A percentile compares a stretch with the other conserved stretches of the same genome.
phyloP scores from a whole-genome alignment of 2,797 vertebrate genomes.

The Linurgus olivaceus region DNA sequence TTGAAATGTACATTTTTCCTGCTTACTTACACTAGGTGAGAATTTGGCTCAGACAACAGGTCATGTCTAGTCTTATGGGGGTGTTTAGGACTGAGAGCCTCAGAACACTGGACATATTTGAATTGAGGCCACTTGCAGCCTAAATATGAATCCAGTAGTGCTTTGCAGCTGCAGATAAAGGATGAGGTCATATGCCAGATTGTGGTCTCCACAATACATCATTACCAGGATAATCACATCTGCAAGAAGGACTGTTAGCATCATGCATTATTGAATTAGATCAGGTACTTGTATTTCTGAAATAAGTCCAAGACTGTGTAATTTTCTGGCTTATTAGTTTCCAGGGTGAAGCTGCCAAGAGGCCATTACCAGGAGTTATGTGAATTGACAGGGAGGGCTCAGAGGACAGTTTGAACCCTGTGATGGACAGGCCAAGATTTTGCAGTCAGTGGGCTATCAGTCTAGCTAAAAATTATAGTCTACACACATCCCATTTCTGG shows the following conservation, averaged over 20 bases:
- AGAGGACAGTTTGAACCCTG: constrained; percentile 32
- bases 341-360: constrained; percentile 43
- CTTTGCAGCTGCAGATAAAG: constrained; percentile 65
- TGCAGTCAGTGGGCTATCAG: background rate
- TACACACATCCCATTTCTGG: background rate
- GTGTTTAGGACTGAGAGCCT: background rate
- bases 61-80: background rate
- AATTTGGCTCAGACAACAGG: constrained; percentile 23
- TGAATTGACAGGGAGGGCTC: constrained; percentile 39
- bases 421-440: constrained; percentile 40
- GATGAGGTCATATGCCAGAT: constrained; percentile 47
- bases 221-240: constrained; percentile 56
- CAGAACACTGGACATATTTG: background rate
- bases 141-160: constrained; percentile 17
- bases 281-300: constrained; percentile 59
- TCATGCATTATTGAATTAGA: constrained; percentile 60
- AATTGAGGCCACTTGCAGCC: constrained; percentile 30
- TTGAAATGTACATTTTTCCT: background rate
- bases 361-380: constrained; percentile 48
- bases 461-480: background rate
- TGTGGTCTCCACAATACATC: constrained; percentile 37
- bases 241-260: constrained; percentile 42
- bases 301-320: constrained; percentile 27
- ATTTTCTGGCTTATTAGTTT: constrained; percentile 53
- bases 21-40: constrained; percentile 26